Evolutionary conservation across 2,797 vertebrate species (phyloP), one percentile per base, ranked within the genome.

Genomic region (Amphiprion clarkii): DNA sequence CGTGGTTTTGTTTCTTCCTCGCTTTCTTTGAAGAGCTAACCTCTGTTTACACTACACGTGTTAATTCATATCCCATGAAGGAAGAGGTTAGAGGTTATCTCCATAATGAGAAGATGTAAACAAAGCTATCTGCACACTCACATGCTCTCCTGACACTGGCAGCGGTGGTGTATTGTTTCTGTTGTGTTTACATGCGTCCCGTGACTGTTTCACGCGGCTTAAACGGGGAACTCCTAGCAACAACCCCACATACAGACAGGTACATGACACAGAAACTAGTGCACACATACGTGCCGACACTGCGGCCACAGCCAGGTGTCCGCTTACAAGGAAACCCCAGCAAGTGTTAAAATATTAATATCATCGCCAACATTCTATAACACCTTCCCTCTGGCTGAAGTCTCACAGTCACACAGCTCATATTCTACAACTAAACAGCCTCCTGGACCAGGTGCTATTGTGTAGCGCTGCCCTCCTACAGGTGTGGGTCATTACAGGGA

Each of bases 311-410:
- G 29, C 6, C 39, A 13, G 29, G 74, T 65, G 60, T 83, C 66
- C 59, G 36, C 48, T 88, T 74, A 74, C 81, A 72, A 79, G 76
- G 64, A 87, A 86, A 86, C 56, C 61, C 67, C 69, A 78, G 71
- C 82, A 71, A 83, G 70, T 39, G 8, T 67, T 83, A 14, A 74
- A 85, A 82, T 67, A 83, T 87, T 72, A 51, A 87, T 80, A 61
- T 58, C 12, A 67, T 2, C 51, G 39, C 10, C 29, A 72, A 54
- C 64, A 59, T 67, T 60, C 10, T 0, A 36, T 59, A 71, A 51
- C 58, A 19, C 54, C 68, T 64, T 23, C 31, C 59, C 14, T 67
- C 23, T 60, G 19, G 21, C 51, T 29, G 10, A 57, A 31, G 59
- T 46, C 64, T 29, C 40, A 17, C 40, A 64, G 36, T 46, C 5